A percentile compares a stretch with the other conserved stretches of the same genome.
phyloP scores from a whole-genome alignment of 2,113 vertebrate genomes.

The Pteropus alecto region DNA sequence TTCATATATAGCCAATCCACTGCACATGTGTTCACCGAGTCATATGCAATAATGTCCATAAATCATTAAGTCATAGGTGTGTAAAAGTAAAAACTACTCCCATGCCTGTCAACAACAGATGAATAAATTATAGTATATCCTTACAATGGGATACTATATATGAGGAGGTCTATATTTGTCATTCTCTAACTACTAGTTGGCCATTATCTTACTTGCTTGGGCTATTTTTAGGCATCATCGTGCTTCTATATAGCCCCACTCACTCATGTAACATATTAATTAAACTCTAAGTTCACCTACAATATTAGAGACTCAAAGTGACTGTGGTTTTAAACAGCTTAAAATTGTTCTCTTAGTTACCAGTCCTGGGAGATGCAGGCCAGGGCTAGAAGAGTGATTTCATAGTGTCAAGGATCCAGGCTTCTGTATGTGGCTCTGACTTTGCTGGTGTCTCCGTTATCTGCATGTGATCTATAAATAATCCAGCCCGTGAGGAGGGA shows the following conservation, averaged over 20 bases:
- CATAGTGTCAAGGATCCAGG: background rate
- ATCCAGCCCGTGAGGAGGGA: background rate
- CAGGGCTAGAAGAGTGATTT: background rate
- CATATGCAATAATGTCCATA: background rate
- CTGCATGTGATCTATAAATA: background rate
- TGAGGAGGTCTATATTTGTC: background rate
- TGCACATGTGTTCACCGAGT: background rate
- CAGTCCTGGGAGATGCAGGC: background rate
- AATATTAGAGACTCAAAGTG: background rate
- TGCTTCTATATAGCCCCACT: background rate
- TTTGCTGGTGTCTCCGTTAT: background rate
- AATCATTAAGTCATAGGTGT: background rate
- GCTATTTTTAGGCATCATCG: background rate
- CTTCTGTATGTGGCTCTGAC: background rate
- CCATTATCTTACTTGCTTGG: background rate
- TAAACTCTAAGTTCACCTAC: background rate
- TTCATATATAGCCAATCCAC: background rate
- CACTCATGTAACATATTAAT: background rate
- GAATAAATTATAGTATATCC: background rate
- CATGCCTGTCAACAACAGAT: background rate
- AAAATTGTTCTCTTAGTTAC: background rate
- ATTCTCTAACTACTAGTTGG: background rate
- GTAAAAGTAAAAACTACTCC: background rate
- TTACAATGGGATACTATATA: background rate
- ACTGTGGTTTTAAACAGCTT: background rate